These are phyloP conservation scores for Chaetodon auriga DNA, from an alignment of 2,113 vertebrate genomes.

Conservation along the genomic window DNA sequence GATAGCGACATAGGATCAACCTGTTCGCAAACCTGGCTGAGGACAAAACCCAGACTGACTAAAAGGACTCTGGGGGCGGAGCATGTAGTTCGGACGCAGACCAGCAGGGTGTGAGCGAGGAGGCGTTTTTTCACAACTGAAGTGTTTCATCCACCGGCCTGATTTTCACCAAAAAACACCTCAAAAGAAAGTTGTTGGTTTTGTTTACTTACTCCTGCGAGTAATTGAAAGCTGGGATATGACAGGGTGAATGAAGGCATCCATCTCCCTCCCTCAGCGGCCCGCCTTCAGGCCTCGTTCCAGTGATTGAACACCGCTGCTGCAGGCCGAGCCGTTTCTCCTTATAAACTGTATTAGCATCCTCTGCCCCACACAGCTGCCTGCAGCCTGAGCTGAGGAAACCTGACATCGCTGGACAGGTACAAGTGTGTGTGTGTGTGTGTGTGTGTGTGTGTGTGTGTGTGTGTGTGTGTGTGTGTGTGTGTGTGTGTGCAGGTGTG, in stretches of 20 bases:
- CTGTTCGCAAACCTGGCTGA: too few relatives aligned
- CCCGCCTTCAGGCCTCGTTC: neutral
- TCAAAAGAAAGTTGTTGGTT: neutral
- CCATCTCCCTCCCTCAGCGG: neutral
- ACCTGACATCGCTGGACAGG: constrained; percentile 31
- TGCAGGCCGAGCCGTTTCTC: constrained; percentile 26
- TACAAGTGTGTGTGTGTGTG: constrained; percentile 1
- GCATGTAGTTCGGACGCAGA: too few relatives aligned
- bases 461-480: constrained; percentile 23
- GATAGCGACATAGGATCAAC: too few relatives aligned
- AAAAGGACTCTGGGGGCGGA: too few relatives aligned
- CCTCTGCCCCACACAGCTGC: constrained; percentile 10
- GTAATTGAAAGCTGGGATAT: neutral
- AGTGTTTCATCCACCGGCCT: too few relatives aligned
- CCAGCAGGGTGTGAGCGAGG: too few relatives aligned
- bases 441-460: constrained; percentile 31
- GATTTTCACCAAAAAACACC: neutral
- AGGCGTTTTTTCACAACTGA: too few relatives aligned
- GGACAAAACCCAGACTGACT: too few relatives aligned
- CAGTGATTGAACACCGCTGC: constrained; percentile 16
- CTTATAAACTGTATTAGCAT: constrained; percentile 56
- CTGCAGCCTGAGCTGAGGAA: constrained; percentile 51
- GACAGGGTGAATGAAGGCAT: neutral
- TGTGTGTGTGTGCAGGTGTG: constrained; percentile 47
- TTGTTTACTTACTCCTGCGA: neutral